phyloP scores from a whole-genome alignment of 2,888 invertebrate genomes.

The Sminthurinus aureus region DNA sequence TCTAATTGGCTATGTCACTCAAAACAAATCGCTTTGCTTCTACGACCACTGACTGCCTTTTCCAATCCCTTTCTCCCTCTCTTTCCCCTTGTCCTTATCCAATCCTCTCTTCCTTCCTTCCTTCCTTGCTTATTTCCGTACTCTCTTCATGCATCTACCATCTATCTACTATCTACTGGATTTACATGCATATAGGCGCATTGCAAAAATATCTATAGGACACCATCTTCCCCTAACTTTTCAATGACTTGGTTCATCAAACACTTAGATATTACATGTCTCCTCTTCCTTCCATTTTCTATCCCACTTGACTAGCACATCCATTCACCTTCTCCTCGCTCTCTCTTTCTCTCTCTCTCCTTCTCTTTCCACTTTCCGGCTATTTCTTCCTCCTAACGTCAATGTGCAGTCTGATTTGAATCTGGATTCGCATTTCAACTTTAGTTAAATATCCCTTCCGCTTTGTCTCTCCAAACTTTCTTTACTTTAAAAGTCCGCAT shows the following conservation, averaged over 20 bases:
- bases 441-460: too few species aligned
- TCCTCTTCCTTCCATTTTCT: conserved; percentile 2
- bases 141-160: too few species aligned
- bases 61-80: neutral
- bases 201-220: conserved; percentile 20
- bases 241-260: conserved; percentile 40
- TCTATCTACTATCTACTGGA: too few species aligned
- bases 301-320: neutral
- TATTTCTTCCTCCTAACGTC: too few species aligned
- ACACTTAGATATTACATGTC: conserved; percentile 15
- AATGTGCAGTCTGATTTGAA: too few species aligned
- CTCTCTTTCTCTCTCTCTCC: conserved; percentile 23
- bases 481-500: too few species aligned
- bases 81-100: conserved; percentile 14
- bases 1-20: conserved; percentile 61
- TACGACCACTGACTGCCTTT: conserved; percentile 26
- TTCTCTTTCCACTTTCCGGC: too few species aligned
- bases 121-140: neutral
- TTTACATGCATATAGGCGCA: neutral
- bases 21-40: conserved; percentile 60
- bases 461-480: too few species aligned
- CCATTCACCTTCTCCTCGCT: neutral
- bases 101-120: neutral
- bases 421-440: too few species aligned
- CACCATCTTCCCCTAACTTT: conserved; percentile 34